A percentile compares a stretch with the other conserved stretches of the same genome.
Conservation (phyloP, 1,140 invertebrate species). For the Dinoponera quadriceps region DNA sequence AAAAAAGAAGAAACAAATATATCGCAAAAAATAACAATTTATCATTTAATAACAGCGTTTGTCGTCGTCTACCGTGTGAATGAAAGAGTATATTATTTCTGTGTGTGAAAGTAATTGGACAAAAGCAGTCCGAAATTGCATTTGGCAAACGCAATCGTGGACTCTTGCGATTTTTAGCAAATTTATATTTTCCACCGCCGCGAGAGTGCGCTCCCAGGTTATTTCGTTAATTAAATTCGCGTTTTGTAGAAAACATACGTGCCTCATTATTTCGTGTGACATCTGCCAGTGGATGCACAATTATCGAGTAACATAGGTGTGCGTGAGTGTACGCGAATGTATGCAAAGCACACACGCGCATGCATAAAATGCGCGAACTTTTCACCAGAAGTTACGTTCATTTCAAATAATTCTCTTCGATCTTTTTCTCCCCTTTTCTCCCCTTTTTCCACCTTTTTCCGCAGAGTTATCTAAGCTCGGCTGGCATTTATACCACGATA, state of each 20-base stretch:
- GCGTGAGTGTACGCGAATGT: background rate
- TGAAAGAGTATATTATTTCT: background rate
- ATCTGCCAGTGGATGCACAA: background rate
- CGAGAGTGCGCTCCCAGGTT: background rate
- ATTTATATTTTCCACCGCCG: constrained; percentile 25
- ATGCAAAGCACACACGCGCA: background rate
- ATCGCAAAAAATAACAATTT: constrained; percentile 12
- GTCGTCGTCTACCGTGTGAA: background rate
- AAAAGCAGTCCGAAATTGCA: constrained; percentile 16
- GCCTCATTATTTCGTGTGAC: constrained; percentile 32
- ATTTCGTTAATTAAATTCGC: constrained; percentile 44
- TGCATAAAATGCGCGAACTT: background rate
- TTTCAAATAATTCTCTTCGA: constrained; percentile 1
- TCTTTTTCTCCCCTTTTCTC: background rate
- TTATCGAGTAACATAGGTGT: constrained; percentile 40
- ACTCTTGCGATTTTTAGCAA: constrained; percentile 37
- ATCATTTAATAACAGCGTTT: constrained; percentile 30
- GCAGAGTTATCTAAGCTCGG: constrained; percentile 36
- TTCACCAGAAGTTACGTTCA: background rate
- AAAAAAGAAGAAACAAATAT: background rate
- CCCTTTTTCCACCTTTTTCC: background rate
- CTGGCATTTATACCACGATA: constrained; percentile 30
- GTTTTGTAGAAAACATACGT: background rate
- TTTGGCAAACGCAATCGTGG: background rate
- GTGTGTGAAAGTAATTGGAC: background rate